Evolutionary conservation across 2,797 vertebrate species (phyloP).

Genomic region (Gymnothorax reevesii): DNA sequence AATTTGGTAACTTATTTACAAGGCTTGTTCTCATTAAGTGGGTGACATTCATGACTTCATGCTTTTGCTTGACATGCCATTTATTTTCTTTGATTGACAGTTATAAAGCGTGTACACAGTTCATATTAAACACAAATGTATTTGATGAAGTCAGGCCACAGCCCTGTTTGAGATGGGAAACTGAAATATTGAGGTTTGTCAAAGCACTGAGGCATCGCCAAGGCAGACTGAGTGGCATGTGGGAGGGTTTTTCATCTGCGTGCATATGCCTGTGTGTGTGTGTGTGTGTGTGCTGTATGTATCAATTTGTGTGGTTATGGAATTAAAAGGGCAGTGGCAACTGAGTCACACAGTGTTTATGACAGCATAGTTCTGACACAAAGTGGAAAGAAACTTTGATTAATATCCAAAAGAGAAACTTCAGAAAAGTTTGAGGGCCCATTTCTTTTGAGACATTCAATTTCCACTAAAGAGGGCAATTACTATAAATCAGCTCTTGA

Average conservation of each 20-base stretch:
- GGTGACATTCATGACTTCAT: background rate
- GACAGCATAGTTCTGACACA: conserved; percentile 35
- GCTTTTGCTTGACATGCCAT: background rate
- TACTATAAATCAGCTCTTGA: conserved; percentile 33
- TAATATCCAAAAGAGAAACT: conserved; percentile 40
- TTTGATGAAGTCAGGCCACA: background rate
- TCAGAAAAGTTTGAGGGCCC: conserved; percentile 1
- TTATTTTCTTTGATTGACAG: background rate
- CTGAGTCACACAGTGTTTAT: conserved; percentile 31
- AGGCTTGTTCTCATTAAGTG: no score
- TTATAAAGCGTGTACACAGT: background rate
- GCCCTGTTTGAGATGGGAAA: background rate
- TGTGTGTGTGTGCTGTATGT: conserved; percentile 1
- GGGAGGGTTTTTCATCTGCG: conserved; percentile 10
- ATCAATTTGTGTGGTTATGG: conserved; percentile 27
- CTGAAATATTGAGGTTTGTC: background rate
- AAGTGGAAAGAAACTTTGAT: conserved; percentile 41
- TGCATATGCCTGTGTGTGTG: background rate
- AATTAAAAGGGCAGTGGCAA: background rate
- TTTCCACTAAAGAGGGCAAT: conserved; percentile 39
- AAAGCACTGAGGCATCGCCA: background rate
- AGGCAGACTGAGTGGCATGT: conserved; percentile 11
- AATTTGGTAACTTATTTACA: no score
- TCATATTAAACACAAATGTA: background rate
- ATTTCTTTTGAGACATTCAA: conserved; percentile 38